These are phyloP conservation scores for Adoxophyes honmai DNA, from an alignment of 1,140 invertebrate genomes.

Conservation along the genomic window DNA sequence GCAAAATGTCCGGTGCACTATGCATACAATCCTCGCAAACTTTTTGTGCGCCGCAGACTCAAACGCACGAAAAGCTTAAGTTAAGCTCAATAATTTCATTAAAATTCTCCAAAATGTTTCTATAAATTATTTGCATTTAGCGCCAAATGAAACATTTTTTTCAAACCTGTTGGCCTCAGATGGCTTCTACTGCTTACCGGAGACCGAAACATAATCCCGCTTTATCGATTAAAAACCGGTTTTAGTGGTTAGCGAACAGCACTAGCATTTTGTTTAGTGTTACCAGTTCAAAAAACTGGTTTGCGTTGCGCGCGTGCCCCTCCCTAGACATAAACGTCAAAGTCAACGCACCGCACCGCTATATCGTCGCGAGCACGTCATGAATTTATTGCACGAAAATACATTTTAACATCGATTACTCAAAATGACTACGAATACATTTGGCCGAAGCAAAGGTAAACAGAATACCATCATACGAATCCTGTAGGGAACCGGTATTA, in stretches of 20 bases:
- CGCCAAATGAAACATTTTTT: too few relatives aligned
- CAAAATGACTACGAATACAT: background rate
- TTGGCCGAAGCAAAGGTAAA: background rate
- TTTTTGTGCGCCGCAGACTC: too few relatives aligned
- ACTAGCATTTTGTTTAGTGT: background rate
- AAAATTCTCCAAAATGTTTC: too few relatives aligned
- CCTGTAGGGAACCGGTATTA: background rate
- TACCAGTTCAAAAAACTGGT: background rate
- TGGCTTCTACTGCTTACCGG: too few relatives aligned
- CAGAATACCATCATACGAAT: background rate
- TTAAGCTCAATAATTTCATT: too few relatives aligned
- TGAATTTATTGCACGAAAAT: background rate
- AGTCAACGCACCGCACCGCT: background rate
- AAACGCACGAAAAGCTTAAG: too few relatives aligned
- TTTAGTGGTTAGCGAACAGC: background rate
- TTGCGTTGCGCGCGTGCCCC: background rate
- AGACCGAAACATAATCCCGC: too few relatives aligned
- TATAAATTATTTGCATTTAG: too few relatives aligned
- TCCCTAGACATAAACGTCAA: slow-evolving; percentile 4
- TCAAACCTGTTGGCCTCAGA: too few relatives aligned
- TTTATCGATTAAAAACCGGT: slow-evolving; percentile 1
- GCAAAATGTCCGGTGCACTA: too few relatives aligned
- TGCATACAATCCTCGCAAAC: too few relatives aligned
- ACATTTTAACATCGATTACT: slow-evolving; percentile 3
- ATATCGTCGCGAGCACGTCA: background rate